Conservation (phyloP, 2,797 vertebrate genomes). For the Novumbra hubbsi region DNA sequence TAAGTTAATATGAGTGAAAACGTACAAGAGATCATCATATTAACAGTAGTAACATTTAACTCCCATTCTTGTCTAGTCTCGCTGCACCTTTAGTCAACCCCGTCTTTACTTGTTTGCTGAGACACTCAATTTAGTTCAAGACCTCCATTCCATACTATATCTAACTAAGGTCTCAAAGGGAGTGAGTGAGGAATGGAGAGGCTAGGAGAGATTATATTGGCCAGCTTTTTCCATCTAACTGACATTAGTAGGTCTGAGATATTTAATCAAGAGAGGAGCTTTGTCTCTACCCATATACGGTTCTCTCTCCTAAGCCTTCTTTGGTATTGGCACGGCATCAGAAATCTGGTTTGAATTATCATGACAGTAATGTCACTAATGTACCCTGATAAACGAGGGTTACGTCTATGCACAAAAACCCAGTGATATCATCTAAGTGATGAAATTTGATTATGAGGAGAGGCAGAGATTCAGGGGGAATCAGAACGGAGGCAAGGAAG, state of each 20-base stretch:
- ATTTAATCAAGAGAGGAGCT: conserved; percentile 44
- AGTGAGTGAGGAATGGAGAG: not conserved
- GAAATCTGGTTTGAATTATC: conserved; percentile 24
- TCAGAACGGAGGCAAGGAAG: conserved; percentile 45
- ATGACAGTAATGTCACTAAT: conserved; percentile 16
- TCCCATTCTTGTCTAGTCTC: not conserved
- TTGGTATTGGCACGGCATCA: conserved; percentile 24
- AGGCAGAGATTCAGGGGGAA: conserved; percentile 29
- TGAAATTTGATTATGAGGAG: conserved; percentile 55
- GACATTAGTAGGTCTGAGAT: conserved; percentile 33
- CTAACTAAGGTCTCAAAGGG: too few species aligned
- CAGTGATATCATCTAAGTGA: conserved; percentile 38
- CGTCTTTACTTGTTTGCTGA: not conserved
- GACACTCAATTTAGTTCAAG: not conserved
- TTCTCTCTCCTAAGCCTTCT: conserved; percentile 7
- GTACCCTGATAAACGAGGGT: conserved; percentile 28
- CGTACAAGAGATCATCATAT: not conserved
- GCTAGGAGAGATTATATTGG: conserved; percentile 1
- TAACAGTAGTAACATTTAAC: not conserved
- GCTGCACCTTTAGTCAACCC: not conserved
- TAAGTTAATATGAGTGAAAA: not conserved
- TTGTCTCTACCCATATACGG: conserved; percentile 16
- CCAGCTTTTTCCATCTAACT: conserved; percentile 31
- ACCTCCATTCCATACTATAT: too few species aligned
- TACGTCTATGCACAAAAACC: conserved; percentile 25